Percentiles rank a stretch among this genome's conserved stretches.
These are phyloP conservation scores for Dendrolimus kikuchii DNA, from an alignment of 1,140 invertebrate genomes.

Conservation along the genomic window DNA sequence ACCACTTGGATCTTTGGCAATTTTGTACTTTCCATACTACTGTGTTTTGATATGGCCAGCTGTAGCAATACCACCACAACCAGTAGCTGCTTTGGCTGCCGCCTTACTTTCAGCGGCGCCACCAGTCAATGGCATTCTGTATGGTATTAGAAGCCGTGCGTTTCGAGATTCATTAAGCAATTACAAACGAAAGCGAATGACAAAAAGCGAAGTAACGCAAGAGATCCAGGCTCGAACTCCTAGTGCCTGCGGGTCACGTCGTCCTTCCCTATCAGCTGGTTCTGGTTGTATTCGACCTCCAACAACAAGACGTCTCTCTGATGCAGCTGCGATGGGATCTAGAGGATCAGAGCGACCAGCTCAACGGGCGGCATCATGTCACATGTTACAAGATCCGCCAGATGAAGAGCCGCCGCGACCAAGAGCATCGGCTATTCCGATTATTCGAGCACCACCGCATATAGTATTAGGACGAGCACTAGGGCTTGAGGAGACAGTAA, in stretches of 20 bases:
- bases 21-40: constrained; percentile 84
- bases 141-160: constrained; percentile 82
- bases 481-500: constrained; percentile 53
- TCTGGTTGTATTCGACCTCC: constrained; percentile 76
- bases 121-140: constrained; percentile 82
- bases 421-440: constrained; percentile 51
- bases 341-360: constrained; percentile 54
- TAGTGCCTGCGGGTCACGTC: constrained; percentile 80
- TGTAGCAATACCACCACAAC: constrained; percentile 61
- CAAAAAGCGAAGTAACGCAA: constrained; percentile 83
- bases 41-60: constrained; percentile 80
- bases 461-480: constrained; percentile 73
- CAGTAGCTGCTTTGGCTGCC: constrained; percentile 75
- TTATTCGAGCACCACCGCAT: constrained; percentile 67
- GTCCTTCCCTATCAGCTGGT: constrained; percentile 79
- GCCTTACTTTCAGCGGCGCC: constrained; percentile 79
- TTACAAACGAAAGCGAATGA: constrained; percentile 86
- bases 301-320: constrained; percentile 76
- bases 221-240: constrained; percentile 86
- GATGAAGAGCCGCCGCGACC: constrained; percentile 56
- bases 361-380: constrained; percentile 61
- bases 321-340: constrained; percentile 74
- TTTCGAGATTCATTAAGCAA: constrained; percentile 82
- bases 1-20: constrained; percentile 79
- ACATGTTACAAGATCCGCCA: constrained; percentile 69